A percentile compares a stretch with the other conserved stretches of the same genome.
Evolutionary conservation across 2,888 invertebrate species (phyloP).

Genomic region (Augochlorella aurata): DNA sequence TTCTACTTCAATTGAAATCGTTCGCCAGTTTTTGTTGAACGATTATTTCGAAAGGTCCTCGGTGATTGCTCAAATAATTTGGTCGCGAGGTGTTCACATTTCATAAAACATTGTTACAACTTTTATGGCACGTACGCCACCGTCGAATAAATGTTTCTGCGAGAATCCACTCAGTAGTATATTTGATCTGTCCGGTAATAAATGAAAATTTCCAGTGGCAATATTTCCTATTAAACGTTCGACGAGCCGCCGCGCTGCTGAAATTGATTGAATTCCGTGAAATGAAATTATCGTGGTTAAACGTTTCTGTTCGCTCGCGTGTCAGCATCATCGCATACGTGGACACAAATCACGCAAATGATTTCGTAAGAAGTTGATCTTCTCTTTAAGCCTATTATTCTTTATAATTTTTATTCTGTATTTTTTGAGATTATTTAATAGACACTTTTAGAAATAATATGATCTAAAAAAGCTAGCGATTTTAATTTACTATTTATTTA

Average conservation of each 20-base stretch:
- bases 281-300: conserved; percentile 10
- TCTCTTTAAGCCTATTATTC: not conserved
- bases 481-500: too few species aligned
- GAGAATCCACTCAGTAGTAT: not conserved
- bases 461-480: too few species aligned
- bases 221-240: conserved; percentile 7
- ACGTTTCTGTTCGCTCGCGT: not conserved
- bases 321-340: not conserved
- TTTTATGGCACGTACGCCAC: not conserved
- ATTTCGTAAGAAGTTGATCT: conserved; percentile 2
- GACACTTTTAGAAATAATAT: too few species aligned
- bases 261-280: not conserved
- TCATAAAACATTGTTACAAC: not conserved
- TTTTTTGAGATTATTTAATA: too few species aligned
- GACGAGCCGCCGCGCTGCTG: too few species aligned
- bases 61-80: not conserved
- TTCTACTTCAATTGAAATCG: not conserved
- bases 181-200: conserved; percentile 7
- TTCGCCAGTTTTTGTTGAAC: not conserved
- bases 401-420: too few species aligned
- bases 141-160: conserved; percentile 3
- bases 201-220: conserved; percentile 9
- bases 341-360: not conserved
- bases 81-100: not conserved
- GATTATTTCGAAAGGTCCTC: not conserved